These are phyloP conservation scores for Forbesichthys papilliferus DNA, from an alignment of 2,113 vertebrate species.

Conservation along the genomic window DNA sequence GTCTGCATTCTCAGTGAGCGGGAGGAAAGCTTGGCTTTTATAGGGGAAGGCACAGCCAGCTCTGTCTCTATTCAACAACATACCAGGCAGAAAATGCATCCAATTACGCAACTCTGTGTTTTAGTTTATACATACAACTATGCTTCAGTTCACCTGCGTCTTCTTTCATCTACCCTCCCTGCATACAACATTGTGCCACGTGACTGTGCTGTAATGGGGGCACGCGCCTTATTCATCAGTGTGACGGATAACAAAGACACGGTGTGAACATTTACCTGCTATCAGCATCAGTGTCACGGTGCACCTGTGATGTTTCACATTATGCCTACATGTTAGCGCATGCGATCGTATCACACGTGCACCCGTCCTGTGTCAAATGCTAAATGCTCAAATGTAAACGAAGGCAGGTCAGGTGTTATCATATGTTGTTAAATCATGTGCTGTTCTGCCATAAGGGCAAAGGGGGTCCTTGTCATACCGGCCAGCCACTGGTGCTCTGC, in stretches of 20 bases:
- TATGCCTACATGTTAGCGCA: neutral
- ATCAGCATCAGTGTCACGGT: too few relatives aligned
- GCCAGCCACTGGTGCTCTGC: neutral
- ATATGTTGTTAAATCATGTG: too few relatives aligned
- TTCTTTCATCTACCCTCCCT: neutral
- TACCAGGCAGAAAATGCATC: conserved; percentile 20
- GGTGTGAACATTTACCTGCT: too few relatives aligned
- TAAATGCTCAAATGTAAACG: too few relatives aligned
- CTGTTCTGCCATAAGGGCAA: too few relatives aligned
- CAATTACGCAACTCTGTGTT: conserved; percentile 9
- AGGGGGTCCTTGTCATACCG: neutral
- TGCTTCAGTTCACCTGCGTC: conserved; percentile 10
- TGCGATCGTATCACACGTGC: neutral
- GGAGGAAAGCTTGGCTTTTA: conserved; percentile 41
- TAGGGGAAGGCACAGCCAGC: conserved; percentile 29
- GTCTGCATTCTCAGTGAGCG: conserved; percentile 31
- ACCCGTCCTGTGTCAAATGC: too few relatives aligned
- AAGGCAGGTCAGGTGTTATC: too few relatives aligned
- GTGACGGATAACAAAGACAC: too few relatives aligned
- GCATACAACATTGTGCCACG: neutral
- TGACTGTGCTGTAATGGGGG: neutral
- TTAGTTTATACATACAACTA: conserved; percentile 6
- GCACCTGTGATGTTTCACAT: too few relatives aligned
- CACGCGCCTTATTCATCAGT: too few relatives aligned
- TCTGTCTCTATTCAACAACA: conserved; percentile 20